Evolutionary conservation across 2,797 vertebrate genomes (phyloP), one percentile per base, ranked within the genome.

Genomic region (Chlorospingus semifuscus): DNA sequence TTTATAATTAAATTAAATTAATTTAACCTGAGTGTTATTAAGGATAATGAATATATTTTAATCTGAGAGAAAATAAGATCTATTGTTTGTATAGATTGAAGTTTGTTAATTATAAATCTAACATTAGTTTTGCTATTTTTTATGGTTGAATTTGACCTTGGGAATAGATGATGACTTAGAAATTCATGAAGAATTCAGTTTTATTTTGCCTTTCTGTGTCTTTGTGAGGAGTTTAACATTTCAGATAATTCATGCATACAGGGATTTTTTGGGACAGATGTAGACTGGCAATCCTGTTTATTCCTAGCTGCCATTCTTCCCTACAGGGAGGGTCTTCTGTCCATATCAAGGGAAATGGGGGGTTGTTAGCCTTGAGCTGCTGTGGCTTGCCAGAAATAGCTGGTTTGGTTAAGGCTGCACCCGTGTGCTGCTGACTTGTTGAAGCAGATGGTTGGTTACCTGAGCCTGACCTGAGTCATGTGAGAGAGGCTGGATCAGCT

Each of bases 381-480:
- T 44, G 3, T 27, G 2, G 15, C 81, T 61, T 12, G 59, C 71
- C 86, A 55, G 68, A 87, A 87, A 69, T 60, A 75, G n/a, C 49
- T 39, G 20, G 12, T 76, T 61, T 4, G 14, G 71, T 44, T 49
- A 6, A 7, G 5, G 53, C n/a, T 53, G 75, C 26, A 2, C 11
- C 8, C 0, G 0, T 5, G 34, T 26, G 65, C 2, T 21, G 50
- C 80, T 63, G 70, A 46, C 78, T 79, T 20, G 47, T 50, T 59
- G 2, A 8, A 79, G 88, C 88, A 95, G 66, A 79, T 76, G 56
- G 75, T 60, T 94, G 52, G 53, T 83, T 83, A 89, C 84, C 93
- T 71, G 44, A 79, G 80, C 83, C 27, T 78, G 46, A 63, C 53
- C 87, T 4, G 42, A 81, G 72, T 64, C 87, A 52, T 4, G 39